These are phyloP conservation scores for Odontocolon sp. DNA, from an alignment of 2,888 invertebrate genomes.

Conservation along the genomic window DNA sequence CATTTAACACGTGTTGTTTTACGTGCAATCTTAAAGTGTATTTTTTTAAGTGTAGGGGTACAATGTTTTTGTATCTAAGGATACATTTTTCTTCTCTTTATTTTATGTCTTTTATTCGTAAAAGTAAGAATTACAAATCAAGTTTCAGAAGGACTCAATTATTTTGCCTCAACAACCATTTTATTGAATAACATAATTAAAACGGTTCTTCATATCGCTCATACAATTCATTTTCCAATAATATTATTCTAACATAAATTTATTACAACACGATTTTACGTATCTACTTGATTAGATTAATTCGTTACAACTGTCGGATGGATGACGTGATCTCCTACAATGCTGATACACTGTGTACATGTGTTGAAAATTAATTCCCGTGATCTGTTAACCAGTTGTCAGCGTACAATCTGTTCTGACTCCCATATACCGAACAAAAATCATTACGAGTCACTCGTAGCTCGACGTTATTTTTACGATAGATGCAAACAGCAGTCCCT, in stretches of 20 bases:
- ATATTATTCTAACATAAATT: not conserved
- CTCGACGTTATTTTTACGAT: slow-evolving; percentile 16
- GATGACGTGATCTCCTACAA: not conserved
- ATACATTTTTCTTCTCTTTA: too few relatives aligned
- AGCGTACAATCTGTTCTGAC: slow-evolving; percentile 45
- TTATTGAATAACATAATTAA: too few relatives aligned
- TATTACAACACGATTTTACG: not conserved
- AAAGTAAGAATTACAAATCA: too few relatives aligned
- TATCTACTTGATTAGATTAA: slow-evolving; percentile 1
- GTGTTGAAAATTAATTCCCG: slow-evolving; percentile 35
- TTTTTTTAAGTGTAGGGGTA: too few relatives aligned
- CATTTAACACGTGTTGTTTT: too few relatives aligned
- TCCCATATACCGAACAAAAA: slow-evolving; percentile 42
- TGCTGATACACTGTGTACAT: slow-evolving; percentile 24
- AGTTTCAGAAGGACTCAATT: too few relatives aligned
- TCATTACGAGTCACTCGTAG: slow-evolving; percentile 40
- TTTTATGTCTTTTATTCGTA: too few relatives aligned
- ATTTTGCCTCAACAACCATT: too few relatives aligned
- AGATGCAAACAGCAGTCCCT: slow-evolving; percentile 16
- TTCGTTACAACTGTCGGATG: not conserved
- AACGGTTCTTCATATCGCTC: too few relatives aligned
- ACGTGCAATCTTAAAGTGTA: too few relatives aligned
- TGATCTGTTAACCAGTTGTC: not conserved
- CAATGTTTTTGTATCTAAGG: too few relatives aligned
- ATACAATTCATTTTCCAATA: too few relatives aligned